phyloP scores from a whole-genome alignment of 2,888 invertebrate species.

The Dexiosoma caninum region DNA sequence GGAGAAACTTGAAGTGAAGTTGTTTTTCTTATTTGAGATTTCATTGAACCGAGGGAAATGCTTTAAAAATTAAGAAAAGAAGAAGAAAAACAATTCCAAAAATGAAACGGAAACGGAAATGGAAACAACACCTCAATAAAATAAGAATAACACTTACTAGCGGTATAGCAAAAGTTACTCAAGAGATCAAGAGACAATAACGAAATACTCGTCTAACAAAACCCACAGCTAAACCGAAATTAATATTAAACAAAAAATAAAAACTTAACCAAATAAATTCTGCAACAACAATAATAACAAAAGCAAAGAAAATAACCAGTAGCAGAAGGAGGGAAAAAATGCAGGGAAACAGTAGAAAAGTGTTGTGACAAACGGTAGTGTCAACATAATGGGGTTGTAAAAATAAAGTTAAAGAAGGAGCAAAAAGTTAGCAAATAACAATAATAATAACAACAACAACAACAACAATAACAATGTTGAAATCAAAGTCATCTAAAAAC shows the following conservation, averaged over 20 bases:
- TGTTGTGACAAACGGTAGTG: slow-evolving; percentile 25
- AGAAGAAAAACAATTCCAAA: neutral
- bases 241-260: neutral
- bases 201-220: neutral
- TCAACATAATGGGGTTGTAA: slow-evolving; percentile 45
- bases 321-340: neutral
- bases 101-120: slow-evolving; percentile 8
- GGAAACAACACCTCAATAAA: slow-evolving; percentile 16
- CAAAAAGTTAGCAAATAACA: neutral
- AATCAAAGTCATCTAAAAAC: slow-evolving; percentile 4
- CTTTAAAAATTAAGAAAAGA: neutral
- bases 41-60: neutral
- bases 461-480: neutral
- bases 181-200: slow-evolving; percentile 3
- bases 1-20: slow-evolving; percentile 6
- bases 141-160: slow-evolving; percentile 23
- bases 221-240: neutral
- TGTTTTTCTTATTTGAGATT: neutral
- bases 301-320: slow-evolving; percentile 5
- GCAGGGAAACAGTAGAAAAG: neutral
- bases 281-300: slow-evolving; percentile 5
- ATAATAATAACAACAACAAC: neutral
- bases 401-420: slow-evolving; percentile 20
- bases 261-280: slow-evolving; percentile 23
- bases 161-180: neutral